Conservation (phyloP, 2,113 vertebrate species). For the Petrocephalus zakoni region DNA sequence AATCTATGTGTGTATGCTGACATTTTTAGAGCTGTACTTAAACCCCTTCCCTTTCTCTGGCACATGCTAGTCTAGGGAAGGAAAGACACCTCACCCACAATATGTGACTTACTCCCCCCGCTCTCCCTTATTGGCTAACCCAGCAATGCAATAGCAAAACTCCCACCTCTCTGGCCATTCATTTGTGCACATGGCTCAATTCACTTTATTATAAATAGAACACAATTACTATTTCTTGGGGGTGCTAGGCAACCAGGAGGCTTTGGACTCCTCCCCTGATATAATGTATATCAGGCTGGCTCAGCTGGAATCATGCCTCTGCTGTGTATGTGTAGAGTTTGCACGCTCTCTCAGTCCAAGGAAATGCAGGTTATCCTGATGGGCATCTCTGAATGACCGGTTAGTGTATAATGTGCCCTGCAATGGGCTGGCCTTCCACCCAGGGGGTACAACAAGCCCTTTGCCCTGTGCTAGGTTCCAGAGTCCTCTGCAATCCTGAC, state of each 20-base stretch:
- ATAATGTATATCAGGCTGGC: not conserved
- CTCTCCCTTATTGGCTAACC: not conserved
- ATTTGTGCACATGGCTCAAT: not conserved
- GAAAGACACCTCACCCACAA: not conserved
- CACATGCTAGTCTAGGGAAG: not conserved
- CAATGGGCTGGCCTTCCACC: not conserved
- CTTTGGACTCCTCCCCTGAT: not conserved
- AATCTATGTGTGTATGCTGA: not conserved
- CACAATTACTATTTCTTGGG: not conserved
- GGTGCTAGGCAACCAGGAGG: not conserved
- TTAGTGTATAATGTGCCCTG: not conserved
- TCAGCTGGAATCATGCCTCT: not conserved
- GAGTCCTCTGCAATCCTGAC: not conserved
- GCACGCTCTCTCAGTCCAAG: not conserved
- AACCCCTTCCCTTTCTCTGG: not conserved
- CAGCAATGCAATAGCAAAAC: not conserved
- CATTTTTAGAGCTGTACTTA: not conserved
- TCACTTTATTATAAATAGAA: not conserved
- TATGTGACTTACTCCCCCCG: not conserved
- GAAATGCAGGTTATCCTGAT: not conserved
- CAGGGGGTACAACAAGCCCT: not conserved
- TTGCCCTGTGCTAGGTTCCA: not conserved
- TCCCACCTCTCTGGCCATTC: not conserved
- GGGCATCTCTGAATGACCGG: not conserved
- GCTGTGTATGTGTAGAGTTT: not conserved